Evolutionary conservation across 2,888 invertebrate genomes (phyloP), one percentile per base, ranked within the genome.

Genomic region (Prosapia bicincta): DNA sequence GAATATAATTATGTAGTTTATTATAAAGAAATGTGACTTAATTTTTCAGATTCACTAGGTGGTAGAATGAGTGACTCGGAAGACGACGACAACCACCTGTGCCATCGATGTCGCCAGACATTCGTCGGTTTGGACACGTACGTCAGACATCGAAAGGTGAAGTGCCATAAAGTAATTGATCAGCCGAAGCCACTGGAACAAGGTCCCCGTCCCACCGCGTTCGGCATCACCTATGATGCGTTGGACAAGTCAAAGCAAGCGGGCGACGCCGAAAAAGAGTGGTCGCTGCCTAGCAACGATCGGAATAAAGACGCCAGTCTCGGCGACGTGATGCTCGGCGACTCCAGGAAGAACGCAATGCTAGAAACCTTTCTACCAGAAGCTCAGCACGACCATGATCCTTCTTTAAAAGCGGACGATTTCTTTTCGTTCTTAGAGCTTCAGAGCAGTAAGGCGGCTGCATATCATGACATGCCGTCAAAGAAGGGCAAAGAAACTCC

Each of bases 121-220:
- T 91, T 97, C 77, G 85, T 90, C 43, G 97, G 97, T 0, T 87
- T 97, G n/a, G 92, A 93, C 66, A 93, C 93, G 83, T 97, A 97
- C 83, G 90, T 97, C 26, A 88, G 89, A 54, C 97, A 97, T 83
- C 90, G 96, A 66, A 94, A 94, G 83, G 86, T 88, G 32, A 89
- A 89, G 79, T 95, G 95, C 81, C 86, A 87, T 30, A 69, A 32
- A 83, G 83, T 71, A 68, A 77, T 73, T 77, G 30, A 80, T 81
- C 0, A 69, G 77, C 68, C 26, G 80, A 85, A 0, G 80, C 85
- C 0, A 75, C 76, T 73, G 65, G 78, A 30, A 10, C 74, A 69
- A 2, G 54, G 26, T 26, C 15, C 10, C 65, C 54, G 69, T 30
- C 20, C 25, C 32, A 24, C 26, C 20, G 7, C 65, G 3, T 43